Evolutionary conservation across 1,140 invertebrate species (phyloP), one percentile per base, ranked within the genome.

Genomic region (Condylostylus longicornis): DNA sequence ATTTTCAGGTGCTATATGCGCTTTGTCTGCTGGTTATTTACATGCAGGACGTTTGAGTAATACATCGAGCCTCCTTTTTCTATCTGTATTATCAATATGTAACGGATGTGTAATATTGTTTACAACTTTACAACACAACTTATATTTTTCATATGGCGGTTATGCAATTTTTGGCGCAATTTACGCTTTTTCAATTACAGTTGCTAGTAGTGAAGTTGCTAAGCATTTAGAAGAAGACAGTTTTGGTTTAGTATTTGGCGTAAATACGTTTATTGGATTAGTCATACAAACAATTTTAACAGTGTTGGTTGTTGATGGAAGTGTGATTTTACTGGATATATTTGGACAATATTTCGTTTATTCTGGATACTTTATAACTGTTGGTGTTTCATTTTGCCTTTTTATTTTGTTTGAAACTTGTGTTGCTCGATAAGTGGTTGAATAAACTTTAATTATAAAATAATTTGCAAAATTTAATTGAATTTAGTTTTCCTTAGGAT

Each of bases 221-320:
- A 74, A 78, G 48, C 61, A 75, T 32, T 67, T 95, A 35, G 65
- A 70, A 22, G 75, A 79, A 46, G 82, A 90, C 39, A 84, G 83
- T 55, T 90, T 86, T 54, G 86, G 82, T 4, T 61, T 93, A 8
- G 77, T 95, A 43, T 93, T 94, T 63, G 89, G 88, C 6, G 67
- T 89, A 31, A 94, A 91, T 58, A 88, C 80, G 0, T 80, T 93
- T 35, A 21, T 86, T 1, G 82, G 83, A 13, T 64, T 91, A 1
- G 46, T 71, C 2, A 49, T 90, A 1, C 85, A 93, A 61, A 75
- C 79, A 8, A 46, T 87, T 15, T 52, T 93, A 4, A 93, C 84
- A 0, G 48, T 77, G 1, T 55, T 82, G 10, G 72, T 91, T 5
- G 68, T 73, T 7, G 68, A 68, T 6, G 50, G 61, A 14, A 41